These are phyloP conservation scores for Mimachlamys varia DNA, from an alignment of 2,888 invertebrate genomes.

Conservation along the genomic window DNA sequence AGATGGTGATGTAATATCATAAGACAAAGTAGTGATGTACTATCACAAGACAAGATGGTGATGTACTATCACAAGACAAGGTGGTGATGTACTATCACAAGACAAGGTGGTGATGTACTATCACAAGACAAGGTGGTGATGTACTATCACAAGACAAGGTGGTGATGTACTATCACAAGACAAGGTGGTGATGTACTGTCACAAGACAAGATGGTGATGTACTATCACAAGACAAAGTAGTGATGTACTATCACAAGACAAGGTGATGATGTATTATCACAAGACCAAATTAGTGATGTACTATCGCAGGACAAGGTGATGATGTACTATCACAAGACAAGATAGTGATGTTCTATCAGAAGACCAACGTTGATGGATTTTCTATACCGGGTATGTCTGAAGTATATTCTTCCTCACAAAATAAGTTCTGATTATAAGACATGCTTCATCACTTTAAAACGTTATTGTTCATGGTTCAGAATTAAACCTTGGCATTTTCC, in stretches of 20 bases:
- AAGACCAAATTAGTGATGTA: not conserved
- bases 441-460: too few species aligned
- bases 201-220: not conserved
- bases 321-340: not conserved
- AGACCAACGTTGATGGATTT: too few species aligned
- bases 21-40: not conserved
- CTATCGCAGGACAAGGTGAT: too few species aligned
- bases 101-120: not conserved
- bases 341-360: not conserved
- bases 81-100: not conserved
- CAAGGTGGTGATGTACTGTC: not conserved
- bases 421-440: too few species aligned
- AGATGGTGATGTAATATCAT: not conserved
- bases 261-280: not conserved
- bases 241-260: not conserved
- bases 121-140: not conserved
- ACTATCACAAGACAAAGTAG: not conserved
- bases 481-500: too few species aligned
- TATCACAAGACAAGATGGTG: not conserved
- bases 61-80: not conserved
- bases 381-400: too few species aligned
- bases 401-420: too few species aligned
- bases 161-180: not conserved
- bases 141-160: too few species aligned
- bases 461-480: too few species aligned